Evolutionary conservation across 2,113 vertebrate genomes (phyloP), one percentile per base, ranked within the genome.

Genomic region (Motacilla alba): DNA sequence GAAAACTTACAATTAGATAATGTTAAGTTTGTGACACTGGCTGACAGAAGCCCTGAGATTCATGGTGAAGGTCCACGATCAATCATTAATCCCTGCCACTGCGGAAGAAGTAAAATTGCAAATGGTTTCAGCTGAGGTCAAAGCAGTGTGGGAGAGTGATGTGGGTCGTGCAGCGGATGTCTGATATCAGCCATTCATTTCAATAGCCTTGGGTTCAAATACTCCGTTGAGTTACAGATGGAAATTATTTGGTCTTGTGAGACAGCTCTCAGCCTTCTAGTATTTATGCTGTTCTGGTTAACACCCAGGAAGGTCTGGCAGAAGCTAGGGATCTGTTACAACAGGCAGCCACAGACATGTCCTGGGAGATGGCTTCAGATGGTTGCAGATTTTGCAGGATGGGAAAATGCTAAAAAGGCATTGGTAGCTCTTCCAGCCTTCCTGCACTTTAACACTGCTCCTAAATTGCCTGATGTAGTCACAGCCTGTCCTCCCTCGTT

Each of bases 1-100:
- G 86, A 96, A 96, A 96, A 97, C 91, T 94, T 97, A 93, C 96
- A 97, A 97, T 97, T 97, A 96, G 93, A 95, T 97, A 97, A 97
- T 96, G 95, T 89, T 96, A 95, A 94, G 91, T 95, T 96, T 96
- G 92, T 95, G 96, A 93, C 96, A 94, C 84, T 83, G 55, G 75
- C 84, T 96, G 93, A 93, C 95, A 96, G 94, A 89, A 94, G 74
- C 90, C 64, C 17, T 9, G 90, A 96, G 86, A 96, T 97, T 96
- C 93, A 96, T 90, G 50, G 89, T 82, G 75, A 96, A 95, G 75
- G 85, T 60, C 69, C 76, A n/a, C 30, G 58, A 90, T 96, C 69
- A 93, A 93, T 94, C 94, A 94, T 91, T 90, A 95, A 94, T 96
- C 91, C 83, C 50, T 73, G 92, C 56, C 43, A n/a, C 56, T 62